Percentiles rank a stretch among this genome's conserved stretches.
These are phyloP conservation scores for Ethmia dodecea DNA, from an alignment of 2,888 invertebrate genomes.

Conservation along the genomic window DNA sequence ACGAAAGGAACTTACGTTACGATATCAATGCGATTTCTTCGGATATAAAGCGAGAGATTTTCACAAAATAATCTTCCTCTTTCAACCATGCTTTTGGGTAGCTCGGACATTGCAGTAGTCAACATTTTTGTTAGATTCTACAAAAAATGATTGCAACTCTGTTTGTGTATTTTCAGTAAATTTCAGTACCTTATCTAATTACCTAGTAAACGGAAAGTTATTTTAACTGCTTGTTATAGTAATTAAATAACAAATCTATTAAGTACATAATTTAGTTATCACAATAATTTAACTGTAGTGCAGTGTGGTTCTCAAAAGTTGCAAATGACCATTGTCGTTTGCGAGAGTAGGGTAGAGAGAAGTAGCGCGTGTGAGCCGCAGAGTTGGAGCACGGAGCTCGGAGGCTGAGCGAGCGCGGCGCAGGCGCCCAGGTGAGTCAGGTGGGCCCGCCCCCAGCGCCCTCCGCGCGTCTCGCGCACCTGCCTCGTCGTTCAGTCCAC, in stretches of 20 bases:
- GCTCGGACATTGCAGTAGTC: too few species aligned
- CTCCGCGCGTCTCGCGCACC: slow-evolving; percentile 63
- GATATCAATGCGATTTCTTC: slow-evolving; percentile 62
- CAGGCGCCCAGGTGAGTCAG: slow-evolving; percentile 76
- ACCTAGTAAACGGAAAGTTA: too few species aligned
- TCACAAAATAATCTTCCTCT: slow-evolving; percentile 37
- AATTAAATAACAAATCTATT: too few species aligned
- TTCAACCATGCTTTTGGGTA: slow-evolving; percentile 16
- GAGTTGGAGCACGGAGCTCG: slow-evolving; percentile 36
- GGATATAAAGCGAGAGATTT: slow-evolving; percentile 27
- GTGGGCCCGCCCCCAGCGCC: slow-evolving; percentile 71
- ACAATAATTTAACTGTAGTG: too few species aligned
- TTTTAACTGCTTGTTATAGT: too few species aligned
- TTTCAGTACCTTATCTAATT: too few species aligned
- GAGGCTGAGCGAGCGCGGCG: slow-evolving; percentile 63
- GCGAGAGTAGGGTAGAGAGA: background rate
- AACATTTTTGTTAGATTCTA: too few species aligned
- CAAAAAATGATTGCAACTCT: too few species aligned
- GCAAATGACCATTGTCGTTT: slow-evolving; percentile 18
- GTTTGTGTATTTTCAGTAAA: too few species aligned
- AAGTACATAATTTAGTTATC: too few species aligned
- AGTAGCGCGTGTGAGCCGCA: slow-evolving; percentile 1
- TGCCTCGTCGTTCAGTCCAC: slow-evolving; percentile 50
- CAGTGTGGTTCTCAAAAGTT: too few species aligned
- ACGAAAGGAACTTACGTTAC: slow-evolving; percentile 49